Base-by-base conservation (phyloP, 2,888 invertebrate genomes). In the Morpho helenor region DNA sequence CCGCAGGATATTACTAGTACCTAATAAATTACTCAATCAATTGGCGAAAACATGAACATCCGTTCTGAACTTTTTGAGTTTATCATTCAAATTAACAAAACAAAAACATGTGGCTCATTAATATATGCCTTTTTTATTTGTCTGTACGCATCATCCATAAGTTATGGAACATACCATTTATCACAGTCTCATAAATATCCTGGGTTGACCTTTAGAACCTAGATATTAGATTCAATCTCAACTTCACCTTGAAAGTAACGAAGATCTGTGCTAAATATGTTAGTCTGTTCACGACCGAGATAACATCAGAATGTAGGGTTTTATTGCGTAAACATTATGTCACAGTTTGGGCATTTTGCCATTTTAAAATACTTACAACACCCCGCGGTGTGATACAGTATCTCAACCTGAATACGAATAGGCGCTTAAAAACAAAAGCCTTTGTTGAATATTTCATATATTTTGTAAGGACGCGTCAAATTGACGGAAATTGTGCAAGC, bases 371-470 rank as follows among this genome's bases (percentile, higher is more conserved):
- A 54, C 70, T 80, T 78, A 72, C 79, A 72, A 79, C 77, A 81
- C 66, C 58, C 58, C 62, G 60, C 52, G 56, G 59, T 59, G 61
- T 59, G 59, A 61, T 61, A 73, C 73, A 73, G 66, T 73, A 72
- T 77, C 77, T 74, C 70, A 80, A 68, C 76, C 82, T 78, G 87
- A 84, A 87, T 87, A 87, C 77, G 69, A 80, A 84, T 71, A 59
- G 64, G 63, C 60, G 63, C 59, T 73, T 70, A 70, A 74, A 77
- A 76, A 75, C 71, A 63, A 31, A 68, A 71, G 59, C 66, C 68
- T 70, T 71, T 75, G 75, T 77, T 82, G 77, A 81, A 84, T 84
- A 80, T 79, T 79, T 77, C 79, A 80, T 80, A 72, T 63, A 68
- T 62, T 73, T 72, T 72, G 75, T 68, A 72, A 73, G 71, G 71